Evolutionary conservation across 1,140 invertebrate genomes (phyloP).

Genomic region (Zophobas atratus): DNA sequence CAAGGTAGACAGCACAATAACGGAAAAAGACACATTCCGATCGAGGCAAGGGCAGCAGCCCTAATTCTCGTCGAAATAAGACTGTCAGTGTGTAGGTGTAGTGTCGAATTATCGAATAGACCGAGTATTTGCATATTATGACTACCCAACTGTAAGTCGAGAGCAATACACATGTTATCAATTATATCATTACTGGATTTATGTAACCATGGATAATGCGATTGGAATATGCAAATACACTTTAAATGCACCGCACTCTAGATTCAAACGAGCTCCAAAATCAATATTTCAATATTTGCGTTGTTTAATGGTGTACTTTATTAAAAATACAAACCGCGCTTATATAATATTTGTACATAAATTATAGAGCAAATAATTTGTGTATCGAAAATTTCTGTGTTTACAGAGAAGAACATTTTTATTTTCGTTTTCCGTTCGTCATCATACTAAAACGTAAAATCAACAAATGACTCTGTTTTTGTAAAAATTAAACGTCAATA

Average conservation of each 20-base stretch:
- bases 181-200: slow-evolving; percentile 55
- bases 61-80: no score
- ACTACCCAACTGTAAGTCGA: slow-evolving; percentile 34
- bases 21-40: no score
- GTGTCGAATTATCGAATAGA: background rate
- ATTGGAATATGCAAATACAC: slow-evolving; percentile 57
- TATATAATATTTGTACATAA: slow-evolving; percentile 26
- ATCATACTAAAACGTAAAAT: background rate
- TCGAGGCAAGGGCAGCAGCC: no score
- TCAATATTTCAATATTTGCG: slow-evolving; percentile 52
- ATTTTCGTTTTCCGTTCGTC: background rate
- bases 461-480: background rate
- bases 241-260: slow-evolving; percentile 50
- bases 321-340: slow-evolving; percentile 38
- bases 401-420: background rate
- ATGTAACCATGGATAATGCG: slow-evolving; percentile 54
- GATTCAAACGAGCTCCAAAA: slow-evolving; percentile 52
- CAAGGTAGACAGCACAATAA: no score
- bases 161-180: slow-evolving; percentile 55
- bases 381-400: slow-evolving; percentile 1
- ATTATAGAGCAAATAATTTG: background rate
- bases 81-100: background rate
- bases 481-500: slow-evolving; percentile 28
- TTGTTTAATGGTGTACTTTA: slow-evolving; percentile 41
- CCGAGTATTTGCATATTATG: slow-evolving; percentile 11